Base-by-base conservation (phyloP, 2,888 invertebrate species). In the Ochlodes sylvanus region DNA sequence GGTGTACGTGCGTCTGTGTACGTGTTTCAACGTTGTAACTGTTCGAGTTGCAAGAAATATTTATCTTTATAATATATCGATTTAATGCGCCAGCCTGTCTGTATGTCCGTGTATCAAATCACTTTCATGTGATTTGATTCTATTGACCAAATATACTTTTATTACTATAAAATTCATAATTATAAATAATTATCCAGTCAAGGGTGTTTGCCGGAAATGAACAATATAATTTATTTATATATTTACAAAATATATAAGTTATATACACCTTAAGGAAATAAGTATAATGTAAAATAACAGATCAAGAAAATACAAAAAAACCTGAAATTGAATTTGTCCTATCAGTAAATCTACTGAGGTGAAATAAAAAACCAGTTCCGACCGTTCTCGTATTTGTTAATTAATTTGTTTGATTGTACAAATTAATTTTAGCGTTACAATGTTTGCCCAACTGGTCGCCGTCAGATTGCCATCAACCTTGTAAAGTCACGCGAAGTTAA, bases 401-500 rank as follows among this genome's bases (percentile, higher is more conserved):
- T 50, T 50, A 54, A 54, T 54, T 54, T 32, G 54, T 54, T 54
- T 32, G 50, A 58, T 52, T 58, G 56, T 61, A 34, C 52, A 54
- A 54, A 54, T 54, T 54, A 54, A 54, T 54, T 54, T 54, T 32
- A 54, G 32, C 54, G 54, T 54, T 69, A 70, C 76, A 74, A 76
- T 77, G 73, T 77, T 79, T 76, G 76, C 71, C 72, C 73, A 77
- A 76, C 74, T 75, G 76, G 73, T 76, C 70, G 75, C 74, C 68
- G 70, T 69, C 70, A 69, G 64, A 73, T 73, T 73, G 75, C 71
- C 77, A 71, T 68, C 74, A 76, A 75, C 84, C 84, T 67, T 86
- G 87, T 86, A 83, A 74, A 87, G 90, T 90, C 91, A 92, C 91
- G 91, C 90, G 82, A 90, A 72, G 85, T 84, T 90, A 92, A 93